phyloP scores from a whole-genome alignment of 2,113 vertebrate species.

The Cheilinus undulatus region DNA sequence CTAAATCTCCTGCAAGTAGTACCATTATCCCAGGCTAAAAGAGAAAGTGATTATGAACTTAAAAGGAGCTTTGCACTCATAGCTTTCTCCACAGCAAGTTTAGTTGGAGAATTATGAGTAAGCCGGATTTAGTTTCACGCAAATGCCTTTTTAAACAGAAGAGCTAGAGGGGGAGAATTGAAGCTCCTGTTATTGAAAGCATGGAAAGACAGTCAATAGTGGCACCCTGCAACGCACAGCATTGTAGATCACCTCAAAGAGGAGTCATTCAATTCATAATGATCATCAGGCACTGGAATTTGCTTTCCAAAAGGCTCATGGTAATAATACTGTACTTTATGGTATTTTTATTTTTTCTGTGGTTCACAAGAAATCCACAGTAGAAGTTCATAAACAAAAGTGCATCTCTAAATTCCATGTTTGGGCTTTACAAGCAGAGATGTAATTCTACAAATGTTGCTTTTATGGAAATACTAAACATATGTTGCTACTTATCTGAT shows the following conservation, averaged over 20 bases:
- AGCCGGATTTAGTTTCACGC: slow-evolving; percentile 74
- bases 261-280: background rate
- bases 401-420: slow-evolving; percentile 54
- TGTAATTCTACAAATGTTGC: slow-evolving; percentile 76
- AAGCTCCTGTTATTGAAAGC: slow-evolving; percentile 6
- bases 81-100: slow-evolving; percentile 82
- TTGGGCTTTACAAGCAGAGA: slow-evolving; percentile 61
- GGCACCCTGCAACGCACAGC: slow-evolving; percentile 1
- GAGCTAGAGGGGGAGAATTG: slow-evolving; percentile 15
- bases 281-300: background rate
- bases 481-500: slow-evolving; percentile 78
- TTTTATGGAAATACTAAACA: slow-evolving; percentile 78
- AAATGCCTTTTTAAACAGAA: slow-evolving; percentile 63
- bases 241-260: slow-evolving; percentile 2
- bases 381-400: slow-evolving; percentile 60
- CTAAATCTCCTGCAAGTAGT: slow-evolving; percentile 81
- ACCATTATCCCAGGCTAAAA: slow-evolving; percentile 87
- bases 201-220: slow-evolving; percentile 29
- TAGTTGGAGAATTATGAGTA: slow-evolving; percentile 79
- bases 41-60: slow-evolving; percentile 87
- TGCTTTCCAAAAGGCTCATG: background rate
- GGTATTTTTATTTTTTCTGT: background rate
- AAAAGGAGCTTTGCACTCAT: slow-evolving; percentile 86
- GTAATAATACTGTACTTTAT: background rate
- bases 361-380: slow-evolving; percentile 1